These are phyloP conservation scores for Syngnathoides biaculeatus DNA, from an alignment of 2,113 vertebrate genomes.

Conservation along the genomic window DNA sequence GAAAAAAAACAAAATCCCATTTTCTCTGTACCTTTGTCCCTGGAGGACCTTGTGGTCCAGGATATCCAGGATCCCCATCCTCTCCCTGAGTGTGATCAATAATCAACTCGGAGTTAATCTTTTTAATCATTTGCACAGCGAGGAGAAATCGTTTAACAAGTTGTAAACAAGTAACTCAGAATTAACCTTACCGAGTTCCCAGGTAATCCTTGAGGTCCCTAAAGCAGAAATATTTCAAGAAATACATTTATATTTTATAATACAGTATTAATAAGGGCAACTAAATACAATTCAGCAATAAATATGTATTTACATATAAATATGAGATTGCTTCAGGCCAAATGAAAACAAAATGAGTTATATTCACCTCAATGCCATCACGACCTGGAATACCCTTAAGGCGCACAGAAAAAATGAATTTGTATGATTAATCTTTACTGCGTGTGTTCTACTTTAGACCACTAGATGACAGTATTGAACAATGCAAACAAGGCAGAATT, in stretches of 20 bases:
- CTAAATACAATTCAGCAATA: neutral
- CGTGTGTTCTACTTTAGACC: slow-evolving; percentile 9
- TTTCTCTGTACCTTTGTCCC: slow-evolving; percentile 74
- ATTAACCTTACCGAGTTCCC: slow-evolving; percentile 76
- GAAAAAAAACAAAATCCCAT: slow-evolving; percentile 8
- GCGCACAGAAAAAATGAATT: slow-evolving; percentile 16
- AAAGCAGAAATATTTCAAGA: slow-evolving; percentile 25
- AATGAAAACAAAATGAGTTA: neutral
- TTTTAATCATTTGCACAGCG: neutral
- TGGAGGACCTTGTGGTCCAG: slow-evolving; percentile 74
- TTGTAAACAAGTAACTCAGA: neutral
- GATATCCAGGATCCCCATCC: slow-evolving; percentile 76
- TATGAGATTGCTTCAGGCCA: neutral
- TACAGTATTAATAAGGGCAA: neutral
- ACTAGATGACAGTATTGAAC: slow-evolving; percentile 58
- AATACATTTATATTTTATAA: neutral
- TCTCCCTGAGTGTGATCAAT: slow-evolving; percentile 76
- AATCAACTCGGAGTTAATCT: slow-evolving; percentile 1
- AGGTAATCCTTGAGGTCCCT: slow-evolving; percentile 80
- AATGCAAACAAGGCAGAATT: slow-evolving; percentile 1
- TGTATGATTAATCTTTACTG: neutral
- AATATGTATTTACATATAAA: neutral
- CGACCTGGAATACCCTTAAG: slow-evolving; percentile 77
- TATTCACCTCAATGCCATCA: slow-evolving; percentile 76
- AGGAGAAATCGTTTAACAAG: neutral